Base-by-base conservation (phyloP, 2,113 vertebrate species). In the Corythaixoides concolor region DNA sequence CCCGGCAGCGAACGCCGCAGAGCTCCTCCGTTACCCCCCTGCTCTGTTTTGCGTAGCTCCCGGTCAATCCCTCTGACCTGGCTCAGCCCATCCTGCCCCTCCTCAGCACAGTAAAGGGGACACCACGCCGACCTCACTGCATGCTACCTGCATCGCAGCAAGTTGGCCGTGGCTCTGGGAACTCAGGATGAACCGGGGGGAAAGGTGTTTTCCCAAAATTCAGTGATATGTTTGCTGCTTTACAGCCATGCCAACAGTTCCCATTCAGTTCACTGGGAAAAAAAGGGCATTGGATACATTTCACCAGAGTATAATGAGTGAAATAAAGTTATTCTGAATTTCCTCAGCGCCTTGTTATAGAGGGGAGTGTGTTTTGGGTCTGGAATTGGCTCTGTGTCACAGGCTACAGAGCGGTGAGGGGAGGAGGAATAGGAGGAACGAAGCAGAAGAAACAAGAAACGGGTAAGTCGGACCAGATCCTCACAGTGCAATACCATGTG, bases 401-500 rank as follows among this genome's bases (percentile, higher is more conserved):
- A 67, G 75, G 64, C 93, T 33, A 58, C 12, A 85, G 55, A 88
- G 58, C 0, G 9, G 70, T 30, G 50, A 76, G 82, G 73, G 63
- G 85, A 78, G 53, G 49, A 87, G 67, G 85, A 95, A 92, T 67
- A 92, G 55, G 88, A 93, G 43, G 12, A 52, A 85, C 2, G 1
- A 94, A 41, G 69, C 53, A 8, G 64, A 85, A 97, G 80, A 79
- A 83, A 89, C 27, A 78, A 77, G 47, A 68, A 35, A 73, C 12
- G 0, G 73, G 27, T 5, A 76, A 66, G 50, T 23, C 3, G 0
- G 93, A 93, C 69, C 90, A 52, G 75, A 97, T 95, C 92, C 96
- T 98, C 95, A 92, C 93, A 75, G 97, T 83, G 96, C 62, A 28
- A 56, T 62, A 68, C 95, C 88, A 5, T 49, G 94, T 84, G 95